Evolutionary conservation across 2,797 vertebrate genomes (phyloP), one percentile per base, ranked within the genome.

Genomic region (Semotilus atromaculatus): DNA sequence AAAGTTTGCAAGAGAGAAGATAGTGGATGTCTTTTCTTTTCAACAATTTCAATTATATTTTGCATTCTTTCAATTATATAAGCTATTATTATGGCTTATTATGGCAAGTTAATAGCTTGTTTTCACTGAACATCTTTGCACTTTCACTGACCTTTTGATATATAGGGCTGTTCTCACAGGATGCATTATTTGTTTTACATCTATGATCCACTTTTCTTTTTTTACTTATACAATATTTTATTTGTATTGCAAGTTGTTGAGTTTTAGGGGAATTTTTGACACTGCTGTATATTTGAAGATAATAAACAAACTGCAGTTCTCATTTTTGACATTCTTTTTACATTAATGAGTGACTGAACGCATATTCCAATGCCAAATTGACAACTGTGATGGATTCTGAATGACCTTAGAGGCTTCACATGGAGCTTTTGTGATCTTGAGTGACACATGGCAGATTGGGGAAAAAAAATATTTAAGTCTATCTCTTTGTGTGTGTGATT

Each of bases 391-490:
- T 72, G 18, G 43, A 60, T 72, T 82, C n/a, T 31, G 19, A 58
- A 45, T 79, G 26, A 58, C 51, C 53, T 45, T 48, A n/a, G 29
- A 58, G 64, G 58, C 60, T 58, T 34, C 14, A 31, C 18, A 23
- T 10, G 31, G 62, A 55, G 67, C 38, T 36, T 36, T 45, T 84
- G 38, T 11, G 18, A 53, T 48, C 68, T 43, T 85, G 77, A 80
- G 36, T 77, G 79, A 55, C 79, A 51, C 21, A 55, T 64, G 68
- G 19, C 76, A 71, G 58, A 51, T 4, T 74, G 9, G 38, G 51
- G 82, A 70, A 3, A 76, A 81, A 68, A 23, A 51, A 29, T 40
- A 29, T 8, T 9, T 70, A 23, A 62, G 40, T 51, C 48, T 58
- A 5, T 70, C 34, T 75, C 23, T 68, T 16, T 23, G 53, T 78